A percentile compares a stretch with the other conserved stretches of the same genome.
Evolutionary conservation across 2,113 vertebrate species (phyloP).

Genomic region (Phylloscopus whistleri): DNA sequence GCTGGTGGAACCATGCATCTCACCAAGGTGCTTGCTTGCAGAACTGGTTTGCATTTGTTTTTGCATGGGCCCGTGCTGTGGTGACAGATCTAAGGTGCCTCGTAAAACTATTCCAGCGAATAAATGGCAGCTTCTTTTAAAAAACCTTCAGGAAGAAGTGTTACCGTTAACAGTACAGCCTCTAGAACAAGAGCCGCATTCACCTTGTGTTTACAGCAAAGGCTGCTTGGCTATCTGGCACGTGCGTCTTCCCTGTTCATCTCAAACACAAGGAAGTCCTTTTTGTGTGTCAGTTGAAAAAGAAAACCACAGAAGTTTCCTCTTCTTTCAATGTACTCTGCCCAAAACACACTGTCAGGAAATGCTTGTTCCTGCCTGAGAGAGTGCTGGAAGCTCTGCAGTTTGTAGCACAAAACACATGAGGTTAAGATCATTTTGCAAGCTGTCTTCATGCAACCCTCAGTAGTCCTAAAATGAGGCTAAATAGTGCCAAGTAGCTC

Average conservation of each 20-base stretch:
- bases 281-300: slow-evolving; percentile 17
- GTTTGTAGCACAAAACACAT: not conserved
- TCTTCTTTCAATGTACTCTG: not conserved
- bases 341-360: not conserved
- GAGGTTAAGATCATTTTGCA: not conserved
- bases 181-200: slow-evolving; percentile 1
- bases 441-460: not conserved
- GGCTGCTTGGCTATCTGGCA: not conserved
- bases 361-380: slow-evolving; percentile 28
- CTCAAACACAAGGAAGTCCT: slow-evolving; percentile 6
- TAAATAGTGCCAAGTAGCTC: not conserved
- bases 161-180: accelerated
- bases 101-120: not conserved
- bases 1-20: not conserved
- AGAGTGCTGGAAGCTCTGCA: not conserved
- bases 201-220: not conserved
- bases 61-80: accelerated
- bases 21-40: not conserved
- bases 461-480: not conserved
- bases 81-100: not conserved
- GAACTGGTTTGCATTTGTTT: not conserved
- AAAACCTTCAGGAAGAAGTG: not conserved
- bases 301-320: slow-evolving; percentile 43
- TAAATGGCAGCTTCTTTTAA: not conserved
- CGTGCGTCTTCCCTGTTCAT: not conserved